These are phyloP conservation scores for Hemiprocne comata DNA, from an alignment of 2,113 vertebrate species.

Conservation along the genomic window DNA sequence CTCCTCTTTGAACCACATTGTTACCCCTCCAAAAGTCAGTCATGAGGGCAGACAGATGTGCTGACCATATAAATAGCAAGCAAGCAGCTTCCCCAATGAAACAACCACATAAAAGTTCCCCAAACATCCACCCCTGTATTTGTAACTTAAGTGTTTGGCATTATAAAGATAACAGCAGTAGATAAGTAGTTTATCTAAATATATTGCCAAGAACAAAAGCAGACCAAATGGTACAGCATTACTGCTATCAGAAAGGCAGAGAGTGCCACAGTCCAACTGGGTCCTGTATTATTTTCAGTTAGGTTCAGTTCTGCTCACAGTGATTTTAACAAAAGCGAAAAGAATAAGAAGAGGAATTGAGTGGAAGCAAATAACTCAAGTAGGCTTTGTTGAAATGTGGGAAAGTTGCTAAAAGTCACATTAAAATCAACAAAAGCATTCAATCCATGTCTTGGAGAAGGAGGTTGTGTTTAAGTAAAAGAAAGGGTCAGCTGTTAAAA, in stretches of 20 bases:
- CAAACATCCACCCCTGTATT: neutral
- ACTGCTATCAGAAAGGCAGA: conserved; percentile 40
- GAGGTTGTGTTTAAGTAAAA: conserved; percentile 44
- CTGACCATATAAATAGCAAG: conserved; percentile 34
- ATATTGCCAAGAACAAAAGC: conserved; percentile 56
- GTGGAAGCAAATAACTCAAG: neutral
- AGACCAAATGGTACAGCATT: conserved; percentile 32
- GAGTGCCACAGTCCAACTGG: neutral
- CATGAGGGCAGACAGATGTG: neutral
- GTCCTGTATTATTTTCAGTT: conserved; percentile 30
- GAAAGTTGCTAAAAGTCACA: conserved; percentile 34
- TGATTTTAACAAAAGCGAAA: conserved; percentile 21
- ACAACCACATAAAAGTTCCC: conserved; percentile 59
- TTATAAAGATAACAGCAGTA: conserved; percentile 63
- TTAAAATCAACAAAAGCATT: conserved; percentile 61
- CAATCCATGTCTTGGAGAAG: neutral
- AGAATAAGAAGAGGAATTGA: neutral
- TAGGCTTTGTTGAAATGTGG: conserved; percentile 30
- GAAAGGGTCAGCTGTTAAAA: conserved; percentile 14
- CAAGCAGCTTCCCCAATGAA: conserved; percentile 48
- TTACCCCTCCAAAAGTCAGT: conserved; percentile 28
- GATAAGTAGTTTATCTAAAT: conserved; percentile 55
- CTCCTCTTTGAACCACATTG: conserved; percentile 1
- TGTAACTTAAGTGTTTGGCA: conserved; percentile 53
- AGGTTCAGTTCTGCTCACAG: neutral